Conservation (phyloP, 2,888 invertebrate genomes). For the Plebejus melissa region DNA sequence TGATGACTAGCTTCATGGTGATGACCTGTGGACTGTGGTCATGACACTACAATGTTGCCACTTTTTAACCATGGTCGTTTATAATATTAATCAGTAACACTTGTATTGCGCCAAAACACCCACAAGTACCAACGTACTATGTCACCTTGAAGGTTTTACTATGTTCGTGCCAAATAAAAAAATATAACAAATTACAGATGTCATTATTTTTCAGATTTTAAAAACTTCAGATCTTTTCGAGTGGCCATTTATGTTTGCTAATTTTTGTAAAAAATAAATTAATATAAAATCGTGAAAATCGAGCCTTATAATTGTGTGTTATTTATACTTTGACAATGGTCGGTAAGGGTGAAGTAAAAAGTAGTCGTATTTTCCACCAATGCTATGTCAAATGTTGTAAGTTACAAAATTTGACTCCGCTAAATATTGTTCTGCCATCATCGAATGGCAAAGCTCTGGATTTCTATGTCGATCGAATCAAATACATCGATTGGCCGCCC, state of each 20-base stretch:
- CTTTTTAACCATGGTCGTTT: no score
- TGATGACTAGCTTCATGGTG: no score
- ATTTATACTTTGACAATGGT: conserved; percentile 53
- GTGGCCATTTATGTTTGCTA: conserved; percentile 5
- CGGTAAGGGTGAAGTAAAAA: conserved; percentile 64
- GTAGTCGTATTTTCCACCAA: conserved; percentile 70
- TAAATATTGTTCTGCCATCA: conserved; percentile 62
- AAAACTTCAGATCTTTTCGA: conserved; percentile 15
- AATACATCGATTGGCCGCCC: conserved; percentile 87
- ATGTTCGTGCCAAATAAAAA: neutral
- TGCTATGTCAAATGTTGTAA: conserved; percentile 75
- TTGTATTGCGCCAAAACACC: no score
- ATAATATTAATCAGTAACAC: no score
- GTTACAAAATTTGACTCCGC: conserved; percentile 66
- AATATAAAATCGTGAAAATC: neutral
- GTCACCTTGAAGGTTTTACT: neutral
- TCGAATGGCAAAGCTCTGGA: conserved; percentile 79
- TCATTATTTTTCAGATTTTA: neutral
- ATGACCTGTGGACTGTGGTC: no score
- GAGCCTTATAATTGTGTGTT: neutral
- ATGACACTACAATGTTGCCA: no score
- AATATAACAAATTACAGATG: neutral
- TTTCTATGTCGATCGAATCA: conserved; percentile 86
- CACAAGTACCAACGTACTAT: no score
- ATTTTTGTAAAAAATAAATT: conserved; percentile 18